Conservation (phyloP, 2,113 vertebrate species). For the Polypterus bichir region DNA sequence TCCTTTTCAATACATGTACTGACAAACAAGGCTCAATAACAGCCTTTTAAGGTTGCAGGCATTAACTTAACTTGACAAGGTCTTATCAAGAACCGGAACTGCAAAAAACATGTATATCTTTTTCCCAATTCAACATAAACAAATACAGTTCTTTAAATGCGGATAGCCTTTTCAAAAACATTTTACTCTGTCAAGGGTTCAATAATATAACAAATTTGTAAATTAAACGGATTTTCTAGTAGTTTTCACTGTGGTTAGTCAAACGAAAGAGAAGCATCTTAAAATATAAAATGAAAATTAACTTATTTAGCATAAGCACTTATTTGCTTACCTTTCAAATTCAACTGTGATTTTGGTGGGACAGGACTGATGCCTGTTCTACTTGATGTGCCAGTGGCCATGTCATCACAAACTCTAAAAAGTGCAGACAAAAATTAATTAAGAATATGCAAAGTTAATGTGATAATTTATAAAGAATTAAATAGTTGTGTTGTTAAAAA, state of each 20-base stretch:
- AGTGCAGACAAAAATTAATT: conserved; percentile 23
- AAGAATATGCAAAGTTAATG: too few species aligned
- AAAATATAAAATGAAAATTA: background rate
- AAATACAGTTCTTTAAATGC: background rate
- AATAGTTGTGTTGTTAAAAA: too few species aligned
- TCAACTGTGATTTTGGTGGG: conserved; percentile 74
- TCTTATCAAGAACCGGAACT: too few species aligned
- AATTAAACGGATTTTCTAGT: background rate
- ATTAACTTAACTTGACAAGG: too few species aligned
- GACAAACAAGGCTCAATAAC: too few species aligned
- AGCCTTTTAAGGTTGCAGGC: too few species aligned
- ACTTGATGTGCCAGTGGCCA: conserved; percentile 77
- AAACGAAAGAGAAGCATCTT: background rate
- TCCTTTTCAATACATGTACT: too few species aligned
- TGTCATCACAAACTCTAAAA: conserved; percentile 71
- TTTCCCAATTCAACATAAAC: too few species aligned
- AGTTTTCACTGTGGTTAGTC: background rate
- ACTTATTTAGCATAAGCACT: background rate
- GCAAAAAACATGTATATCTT: too few species aligned
- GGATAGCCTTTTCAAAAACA: background rate
- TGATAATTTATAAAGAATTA: too few species aligned
- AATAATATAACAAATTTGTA: background rate
- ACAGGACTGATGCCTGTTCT: conserved; percentile 53
- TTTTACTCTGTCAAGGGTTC: background rate
- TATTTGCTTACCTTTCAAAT: conserved; percentile 72